A percentile compares a stretch with the other conserved stretches of the same genome.
Conservation (phyloP, 2,113 vertebrate genomes). For the Prietella phreatophila region DNA sequence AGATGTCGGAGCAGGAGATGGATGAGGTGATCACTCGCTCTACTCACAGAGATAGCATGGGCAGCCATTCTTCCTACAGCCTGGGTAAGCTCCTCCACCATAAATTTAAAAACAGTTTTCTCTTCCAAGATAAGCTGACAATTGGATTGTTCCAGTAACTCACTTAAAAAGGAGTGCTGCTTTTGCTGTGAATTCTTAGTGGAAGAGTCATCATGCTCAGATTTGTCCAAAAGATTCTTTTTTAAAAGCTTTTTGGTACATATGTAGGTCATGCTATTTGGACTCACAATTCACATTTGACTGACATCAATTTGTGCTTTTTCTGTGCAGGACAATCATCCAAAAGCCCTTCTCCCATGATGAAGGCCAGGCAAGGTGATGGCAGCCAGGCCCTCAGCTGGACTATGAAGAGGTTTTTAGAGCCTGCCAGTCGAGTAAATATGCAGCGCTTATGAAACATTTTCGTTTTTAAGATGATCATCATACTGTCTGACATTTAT, state of each 20-base stretch:
- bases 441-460: neutral
- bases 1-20: constrained; percentile 98
- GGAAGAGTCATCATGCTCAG: neutral
- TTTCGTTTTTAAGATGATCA: neutral
- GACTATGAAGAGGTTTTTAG: constrained; percentile 82
- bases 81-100: constrained; percentile 71
- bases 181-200: neutral
- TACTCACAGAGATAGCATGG: constrained; percentile 80
- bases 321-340: constrained; percentile 75
- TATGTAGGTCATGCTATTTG: neutral
- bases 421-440: constrained; percentile 76
- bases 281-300: neutral
- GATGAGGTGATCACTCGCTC: constrained; percentile 87
- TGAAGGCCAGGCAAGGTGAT: constrained; percentile 76
- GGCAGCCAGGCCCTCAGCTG: constrained; percentile 75
- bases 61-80: constrained; percentile 67
- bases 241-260: neutral
- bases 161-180: neutral
- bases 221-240: neutral
- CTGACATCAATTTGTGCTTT: neutral
- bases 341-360: constrained; percentile 77
- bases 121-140: neutral
- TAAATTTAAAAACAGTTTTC: neutral
- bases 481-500: neutral
- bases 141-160: neutral